phyloP scores from a whole-genome alignment of 2,888 invertebrate genomes.

The Papilio elwesi region DNA sequence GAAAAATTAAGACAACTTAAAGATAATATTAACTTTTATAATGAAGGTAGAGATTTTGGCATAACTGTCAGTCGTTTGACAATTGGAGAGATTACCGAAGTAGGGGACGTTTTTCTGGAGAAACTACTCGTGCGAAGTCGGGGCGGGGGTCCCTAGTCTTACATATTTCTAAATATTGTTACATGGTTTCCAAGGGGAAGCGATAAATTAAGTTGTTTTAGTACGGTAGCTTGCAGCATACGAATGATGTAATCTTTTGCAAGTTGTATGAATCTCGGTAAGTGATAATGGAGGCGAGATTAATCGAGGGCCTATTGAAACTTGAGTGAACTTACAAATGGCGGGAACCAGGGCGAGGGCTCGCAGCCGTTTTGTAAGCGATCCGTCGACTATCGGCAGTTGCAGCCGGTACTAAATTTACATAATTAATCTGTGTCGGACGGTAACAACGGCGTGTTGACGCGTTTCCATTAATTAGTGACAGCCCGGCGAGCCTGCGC shows the following conservation, averaged over 20 bases:
- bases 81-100: too few relatives aligned
- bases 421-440: conserved; percentile 70
- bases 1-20: too few relatives aligned
- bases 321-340: conserved; percentile 54
- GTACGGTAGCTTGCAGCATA: neutral
- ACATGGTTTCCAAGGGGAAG: too few relatives aligned
- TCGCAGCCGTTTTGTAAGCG: conserved; percentile 58
- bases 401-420: conserved; percentile 67
- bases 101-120: too few relatives aligned
- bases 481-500: conserved; percentile 51
- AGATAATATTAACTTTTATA: too few relatives aligned
- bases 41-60: too few relatives aligned
- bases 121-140: too few relatives aligned
- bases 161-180: too few relatives aligned
- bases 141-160: too few relatives aligned
- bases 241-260: conserved; percentile 39
- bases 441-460: conserved; percentile 55
- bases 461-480: conserved; percentile 61
- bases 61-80: too few relatives aligned
- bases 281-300: conserved; percentile 55
- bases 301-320: conserved; percentile 58
- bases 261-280: conserved; percentile 59
- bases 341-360: conserved; percentile 41
- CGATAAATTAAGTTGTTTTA: neutral
- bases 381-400: conserved; percentile 62